Percentiles rank a stretch among this genome's conserved stretches.
Conservation (phyloP, 2,888 invertebrate genomes). For the Euspilapteryx auroguttella region DNA sequence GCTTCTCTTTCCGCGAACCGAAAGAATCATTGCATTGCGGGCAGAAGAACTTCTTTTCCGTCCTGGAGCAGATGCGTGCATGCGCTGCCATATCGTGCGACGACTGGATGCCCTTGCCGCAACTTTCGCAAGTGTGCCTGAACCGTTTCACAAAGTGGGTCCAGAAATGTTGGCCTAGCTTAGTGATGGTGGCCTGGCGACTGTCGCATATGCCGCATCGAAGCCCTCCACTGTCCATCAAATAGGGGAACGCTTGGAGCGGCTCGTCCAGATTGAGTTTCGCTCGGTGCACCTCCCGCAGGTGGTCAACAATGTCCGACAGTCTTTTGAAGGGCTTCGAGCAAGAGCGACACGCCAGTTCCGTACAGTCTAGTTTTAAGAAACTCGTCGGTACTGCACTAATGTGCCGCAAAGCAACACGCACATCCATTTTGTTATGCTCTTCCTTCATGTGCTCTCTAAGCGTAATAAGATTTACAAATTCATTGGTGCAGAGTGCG, state of each 20-base stretch:
- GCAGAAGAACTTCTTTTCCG: not conserved
- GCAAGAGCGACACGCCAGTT: slow-evolving; percentile 26
- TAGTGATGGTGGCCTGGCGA: slow-evolving; percentile 5
- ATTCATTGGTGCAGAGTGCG: slow-evolving; percentile 28
- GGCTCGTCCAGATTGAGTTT: not conserved
- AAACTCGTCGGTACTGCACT: too few relatives aligned
- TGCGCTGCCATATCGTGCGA: not conserved
- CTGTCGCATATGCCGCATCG: slow-evolving; percentile 2
- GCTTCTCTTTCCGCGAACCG: not conserved
- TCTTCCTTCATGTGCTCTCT: too few relatives aligned
- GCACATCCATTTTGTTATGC: too few relatives aligned
- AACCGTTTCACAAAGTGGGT: slow-evolving; percentile 9
- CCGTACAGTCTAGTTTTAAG: slow-evolving; percentile 34
- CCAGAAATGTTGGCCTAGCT: slow-evolving; percentile 9
- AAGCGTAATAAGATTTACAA: too few relatives aligned
- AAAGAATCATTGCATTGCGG: not conserved
- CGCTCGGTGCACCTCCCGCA: not conserved
- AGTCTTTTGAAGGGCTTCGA: slow-evolving; percentile 11
- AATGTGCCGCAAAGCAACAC: too few relatives aligned
- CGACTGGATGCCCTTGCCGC: slow-evolving; percentile 8
- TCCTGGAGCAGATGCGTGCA: not conserved
- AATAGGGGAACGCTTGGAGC: not conserved
- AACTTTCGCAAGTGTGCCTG: slow-evolving; percentile 11
- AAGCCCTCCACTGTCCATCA: not conserved
- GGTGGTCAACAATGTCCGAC: not conserved